phyloP scores from a whole-genome alignment of 2,888 invertebrate species.

The Drosophila rubida region DNA sequence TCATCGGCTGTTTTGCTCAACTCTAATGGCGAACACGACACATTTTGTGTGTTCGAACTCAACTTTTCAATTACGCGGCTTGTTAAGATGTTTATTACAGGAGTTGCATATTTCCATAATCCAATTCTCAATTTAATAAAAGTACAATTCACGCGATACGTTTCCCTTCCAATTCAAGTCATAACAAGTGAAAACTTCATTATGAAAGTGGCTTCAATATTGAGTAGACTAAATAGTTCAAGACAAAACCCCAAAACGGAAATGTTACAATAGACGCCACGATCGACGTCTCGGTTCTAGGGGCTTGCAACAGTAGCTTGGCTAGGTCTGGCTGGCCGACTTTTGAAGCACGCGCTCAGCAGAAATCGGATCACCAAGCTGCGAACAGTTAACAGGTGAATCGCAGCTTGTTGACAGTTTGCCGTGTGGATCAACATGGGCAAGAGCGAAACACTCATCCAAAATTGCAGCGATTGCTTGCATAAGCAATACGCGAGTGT shows the following conservation, averaged over 20 bases:
- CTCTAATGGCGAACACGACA: background rate
- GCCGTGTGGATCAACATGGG: slow-evolving; percentile 33
- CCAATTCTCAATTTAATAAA: background rate
- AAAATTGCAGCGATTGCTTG: slow-evolving; percentile 35
- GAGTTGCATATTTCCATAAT: background rate
- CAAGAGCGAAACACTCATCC: slow-evolving; percentile 10
- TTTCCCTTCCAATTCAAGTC: background rate
- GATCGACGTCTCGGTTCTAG: slow-evolving; percentile 46
- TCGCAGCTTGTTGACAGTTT: slow-evolving; percentile 46
- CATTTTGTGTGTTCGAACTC: background rate
- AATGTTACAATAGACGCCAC: slow-evolving; percentile 18
- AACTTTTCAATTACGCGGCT: background rate
- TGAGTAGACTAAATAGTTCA: no score
- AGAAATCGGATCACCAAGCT: slow-evolving; percentile 54
- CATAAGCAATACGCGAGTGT: slow-evolving; percentile 8
- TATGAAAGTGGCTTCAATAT: no score
- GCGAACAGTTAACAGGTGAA: slow-evolving; percentile 32
- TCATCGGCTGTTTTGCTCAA: background rate
- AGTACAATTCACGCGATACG: no score
- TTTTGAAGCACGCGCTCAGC: slow-evolving; percentile 68
- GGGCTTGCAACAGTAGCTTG: slow-evolving; percentile 33
- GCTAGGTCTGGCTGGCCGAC: slow-evolving; percentile 1
- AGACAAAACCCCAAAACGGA: background rate
- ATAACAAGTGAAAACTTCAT: no score
- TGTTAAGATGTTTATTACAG: background rate